Conservation (phyloP, 1,140 invertebrate species). For the Drosophila santomea region DNA sequence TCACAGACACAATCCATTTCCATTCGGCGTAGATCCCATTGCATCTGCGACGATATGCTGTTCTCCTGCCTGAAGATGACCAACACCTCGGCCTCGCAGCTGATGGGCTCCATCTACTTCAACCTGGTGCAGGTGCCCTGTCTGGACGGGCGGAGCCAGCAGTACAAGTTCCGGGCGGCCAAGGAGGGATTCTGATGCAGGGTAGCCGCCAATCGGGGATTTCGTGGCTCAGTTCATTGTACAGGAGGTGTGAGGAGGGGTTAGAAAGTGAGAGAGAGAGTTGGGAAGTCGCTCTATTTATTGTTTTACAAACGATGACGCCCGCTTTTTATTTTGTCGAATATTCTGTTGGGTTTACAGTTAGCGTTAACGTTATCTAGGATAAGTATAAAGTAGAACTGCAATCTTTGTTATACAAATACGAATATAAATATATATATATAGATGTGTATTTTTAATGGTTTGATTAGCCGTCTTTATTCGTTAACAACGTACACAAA, state of each 20-base stretch:
- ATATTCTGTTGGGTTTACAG: conserved; percentile 49
- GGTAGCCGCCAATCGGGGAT: not conserved
- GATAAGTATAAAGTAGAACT: conserved; percentile 58
- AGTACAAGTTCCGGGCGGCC: conserved; percentile 76
- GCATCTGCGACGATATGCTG: conserved; percentile 92
- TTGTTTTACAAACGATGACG: conserved; percentile 42
- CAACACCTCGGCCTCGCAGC: conserved; percentile 88
- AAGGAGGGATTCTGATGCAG: conserved; percentile 74
- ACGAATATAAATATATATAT: conserved; percentile 37
- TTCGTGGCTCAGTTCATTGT: conserved; percentile 17
- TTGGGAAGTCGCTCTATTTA: conserved; percentile 19
- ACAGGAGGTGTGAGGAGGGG: conserved; percentile 16
- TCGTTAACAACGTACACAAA: conserved; percentile 14
- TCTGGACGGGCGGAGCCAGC: conserved; percentile 86
- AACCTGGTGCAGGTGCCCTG: conserved; percentile 92
- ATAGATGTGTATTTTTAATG: conserved; percentile 18
- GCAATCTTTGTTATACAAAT: conserved; percentile 58
- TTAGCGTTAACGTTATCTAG: conserved; percentile 53
- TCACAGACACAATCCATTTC: not conserved
- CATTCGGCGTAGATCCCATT: conserved; percentile 88
- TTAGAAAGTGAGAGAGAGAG: no score
- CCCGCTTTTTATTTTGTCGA: conserved; percentile 42
- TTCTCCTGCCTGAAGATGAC: conserved; percentile 92
- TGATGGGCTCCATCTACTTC: conserved; percentile 95
- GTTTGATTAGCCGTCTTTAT: conserved; percentile 50